Percentiles rank a stretch among this genome's conserved stretches.
These are phyloP conservation scores for Phrynocephalus versicolor DNA, from an alignment of 2,113 vertebrate genomes.

Conservation along the genomic window DNA sequence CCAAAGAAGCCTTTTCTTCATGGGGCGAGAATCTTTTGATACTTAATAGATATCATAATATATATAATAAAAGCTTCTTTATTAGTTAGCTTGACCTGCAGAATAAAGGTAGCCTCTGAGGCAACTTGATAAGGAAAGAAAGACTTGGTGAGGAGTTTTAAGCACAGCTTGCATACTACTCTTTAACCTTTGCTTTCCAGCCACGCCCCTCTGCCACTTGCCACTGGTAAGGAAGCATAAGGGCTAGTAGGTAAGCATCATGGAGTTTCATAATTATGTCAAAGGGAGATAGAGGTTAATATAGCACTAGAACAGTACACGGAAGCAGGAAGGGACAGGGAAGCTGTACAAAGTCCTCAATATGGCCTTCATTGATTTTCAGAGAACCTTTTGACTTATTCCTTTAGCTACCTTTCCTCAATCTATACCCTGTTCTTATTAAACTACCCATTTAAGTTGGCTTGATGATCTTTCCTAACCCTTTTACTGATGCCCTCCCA, in stretches of 20 bases:
- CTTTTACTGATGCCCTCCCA: too few relatives aligned
- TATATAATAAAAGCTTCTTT: conserved; percentile 54
- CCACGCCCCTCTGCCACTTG: conserved; percentile 68
- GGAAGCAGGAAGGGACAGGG: not conserved
- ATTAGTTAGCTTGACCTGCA: conserved; percentile 65
- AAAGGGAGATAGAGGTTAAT: conserved; percentile 35
- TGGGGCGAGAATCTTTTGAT: conserved; percentile 61
- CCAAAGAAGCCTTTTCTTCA: conserved; percentile 50
- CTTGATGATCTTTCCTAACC: not conserved
- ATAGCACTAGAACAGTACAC: not conserved
- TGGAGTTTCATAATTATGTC: conserved; percentile 53
- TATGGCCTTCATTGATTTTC: not conserved
- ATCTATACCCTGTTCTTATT: not conserved
- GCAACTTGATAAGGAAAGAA: conserved; percentile 51
- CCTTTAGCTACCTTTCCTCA: not conserved
- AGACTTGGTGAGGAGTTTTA: conserved; percentile 64
- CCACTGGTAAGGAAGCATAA: conserved; percentile 58
- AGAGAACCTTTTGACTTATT: not conserved
- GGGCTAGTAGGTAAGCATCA: conserved; percentile 44
- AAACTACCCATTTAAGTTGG: not conserved
- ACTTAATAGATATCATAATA: conserved; percentile 23
- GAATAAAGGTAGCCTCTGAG: conserved; percentile 72
- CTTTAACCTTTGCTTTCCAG: conserved; percentile 56
- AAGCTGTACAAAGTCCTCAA: not conserved
- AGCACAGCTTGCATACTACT: conserved; percentile 69